phyloP scores from a whole-genome alignment of 1,140 invertebrate species.

The Contarinia nasturtii region DNA sequence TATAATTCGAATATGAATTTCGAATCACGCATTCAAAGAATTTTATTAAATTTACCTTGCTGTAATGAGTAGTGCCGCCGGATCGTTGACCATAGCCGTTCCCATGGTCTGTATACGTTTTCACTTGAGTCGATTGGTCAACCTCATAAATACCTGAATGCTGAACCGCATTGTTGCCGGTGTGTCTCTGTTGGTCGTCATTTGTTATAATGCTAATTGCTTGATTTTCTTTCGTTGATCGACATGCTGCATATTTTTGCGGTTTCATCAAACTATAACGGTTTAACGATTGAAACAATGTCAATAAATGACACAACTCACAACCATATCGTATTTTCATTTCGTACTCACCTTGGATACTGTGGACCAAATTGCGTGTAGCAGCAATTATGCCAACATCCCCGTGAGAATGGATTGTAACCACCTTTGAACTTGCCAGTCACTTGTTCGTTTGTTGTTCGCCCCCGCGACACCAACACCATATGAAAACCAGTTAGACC shows the following conservation, averaged over 20 bases:
- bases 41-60: slow-evolving; percentile 49
- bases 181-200: slow-evolving; percentile 12
- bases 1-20: background rate
- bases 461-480: slow-evolving; percentile 86
- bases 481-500: slow-evolving; percentile 96
- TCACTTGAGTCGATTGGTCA: slow-evolving; percentile 57
- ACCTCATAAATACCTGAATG: slow-evolving; percentile 28
- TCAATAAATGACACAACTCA: background rate
- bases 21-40: background rate
- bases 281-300: background rate
- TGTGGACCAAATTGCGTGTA: slow-evolving; percentile 89
- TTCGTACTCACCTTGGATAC: slow-evolving; percentile 64
- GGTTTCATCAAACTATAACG: slow-evolving; percentile 27
- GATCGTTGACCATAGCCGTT: slow-evolving; percentile 55
- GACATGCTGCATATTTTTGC: slow-evolving; percentile 26
- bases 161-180: slow-evolving; percentile 24
- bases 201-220: slow-evolving; percentile 23
- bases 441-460: slow-evolving; percentile 99
- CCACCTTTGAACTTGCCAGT: slow-evolving; percentile 96
- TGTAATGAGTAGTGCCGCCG: slow-evolving; percentile 63
- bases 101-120: slow-evolving; percentile 90
- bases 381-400: slow-evolving; percentile 86
- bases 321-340: background rate
- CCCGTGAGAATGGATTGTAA: slow-evolving; percentile 89
- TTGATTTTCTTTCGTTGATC: slow-evolving; percentile 22